Evolutionary conservation across 1,140 invertebrate genomes (phyloP).

Genomic region (Cepaea nemoralis): DNA sequence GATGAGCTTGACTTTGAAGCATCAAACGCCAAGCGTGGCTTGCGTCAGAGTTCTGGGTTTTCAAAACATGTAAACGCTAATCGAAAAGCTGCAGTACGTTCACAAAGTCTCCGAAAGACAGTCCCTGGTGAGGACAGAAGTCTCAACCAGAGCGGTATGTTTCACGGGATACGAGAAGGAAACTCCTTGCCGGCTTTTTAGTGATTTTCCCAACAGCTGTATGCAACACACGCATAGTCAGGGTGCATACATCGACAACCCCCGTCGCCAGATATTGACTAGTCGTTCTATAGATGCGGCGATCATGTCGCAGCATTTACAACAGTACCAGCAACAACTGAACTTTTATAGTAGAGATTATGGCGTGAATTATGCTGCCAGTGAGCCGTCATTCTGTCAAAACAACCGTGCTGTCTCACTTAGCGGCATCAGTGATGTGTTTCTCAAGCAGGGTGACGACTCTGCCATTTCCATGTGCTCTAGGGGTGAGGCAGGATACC

Average conservation of each 20-base stretch:
- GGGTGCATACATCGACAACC: conserved; percentile 7
- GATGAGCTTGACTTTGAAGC: conserved; percentile 53
- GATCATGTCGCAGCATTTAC: neutral
- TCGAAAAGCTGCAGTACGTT: conserved; percentile 63
- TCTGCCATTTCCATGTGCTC: conserved; percentile 65
- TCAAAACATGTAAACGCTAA: conserved; percentile 50
- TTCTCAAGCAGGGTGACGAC: conserved; percentile 59
- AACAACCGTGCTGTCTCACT: conserved; percentile 52
- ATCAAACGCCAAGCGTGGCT: conserved; percentile 33
- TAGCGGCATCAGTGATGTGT: conserved; percentile 51
- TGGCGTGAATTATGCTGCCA: conserved; percentile 50
- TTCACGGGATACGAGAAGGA: conserved; percentile 48
- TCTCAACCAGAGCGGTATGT: conserved; percentile 56
- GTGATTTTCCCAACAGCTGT: conserved; percentile 2
- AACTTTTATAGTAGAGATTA: conserved; percentile 6
- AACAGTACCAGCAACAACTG: neutral
- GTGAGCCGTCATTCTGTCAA: conserved; percentile 52
- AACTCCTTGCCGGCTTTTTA: neutral
- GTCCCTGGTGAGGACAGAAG: conserved; percentile 54
- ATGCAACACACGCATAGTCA: conserved; percentile 17
- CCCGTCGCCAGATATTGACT: neutral
- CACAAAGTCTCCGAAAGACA: conserved; percentile 59
- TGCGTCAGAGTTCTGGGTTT: neutral
- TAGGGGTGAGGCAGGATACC: conserved; percentile 56
- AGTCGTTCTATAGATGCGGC: conserved; percentile 6